Conservation (phyloP, 1,140 invertebrate species). For the Zaprionus davidi region DNA sequence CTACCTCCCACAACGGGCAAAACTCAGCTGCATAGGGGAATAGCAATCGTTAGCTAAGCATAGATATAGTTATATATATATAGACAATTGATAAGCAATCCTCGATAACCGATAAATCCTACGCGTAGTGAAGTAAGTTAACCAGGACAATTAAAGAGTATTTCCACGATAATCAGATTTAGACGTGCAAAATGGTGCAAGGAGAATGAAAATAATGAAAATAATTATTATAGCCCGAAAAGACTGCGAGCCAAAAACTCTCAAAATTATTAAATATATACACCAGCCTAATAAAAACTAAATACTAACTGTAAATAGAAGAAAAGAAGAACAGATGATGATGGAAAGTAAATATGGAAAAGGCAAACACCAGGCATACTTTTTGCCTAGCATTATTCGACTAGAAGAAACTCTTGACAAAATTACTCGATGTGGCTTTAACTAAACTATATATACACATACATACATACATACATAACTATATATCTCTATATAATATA, state of each 20-base stretch:
- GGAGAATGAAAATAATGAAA: slow-evolving; percentile 50
- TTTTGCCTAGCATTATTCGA: slow-evolving; percentile 43
- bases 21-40: slow-evolving; percentile 40
- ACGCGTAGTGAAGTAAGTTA: slow-evolving; percentile 25
- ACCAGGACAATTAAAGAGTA: slow-evolving; percentile 62
- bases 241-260: slow-evolving; percentile 83
- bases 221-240: slow-evolving; percentile 80
- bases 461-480: slow-evolving; percentile 14
- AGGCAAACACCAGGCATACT: slow-evolving; percentile 49
- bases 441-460: slow-evolving; percentile 64
- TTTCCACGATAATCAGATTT: slow-evolving; percentile 73
- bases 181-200: slow-evolving; percentile 58
- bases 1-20: slow-evolving; percentile 52
- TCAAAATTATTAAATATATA: slow-evolving; percentile 74
- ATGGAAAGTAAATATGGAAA: not conserved
- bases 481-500: slow-evolving; percentile 36
- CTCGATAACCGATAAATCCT: slow-evolving; percentile 50
- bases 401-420: slow-evolving; percentile 50
- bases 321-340: not conserved
- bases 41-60: slow-evolving; percentile 20
- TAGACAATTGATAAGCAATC: slow-evolving; percentile 71
- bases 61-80: slow-evolving; percentile 11
- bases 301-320: slow-evolving; percentile 42
- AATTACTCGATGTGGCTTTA: slow-evolving; percentile 83
- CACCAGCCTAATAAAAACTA: slow-evolving; percentile 49